Conservation (phyloP, 1,140 invertebrate species). For the Hormaphis cornu region DNA sequence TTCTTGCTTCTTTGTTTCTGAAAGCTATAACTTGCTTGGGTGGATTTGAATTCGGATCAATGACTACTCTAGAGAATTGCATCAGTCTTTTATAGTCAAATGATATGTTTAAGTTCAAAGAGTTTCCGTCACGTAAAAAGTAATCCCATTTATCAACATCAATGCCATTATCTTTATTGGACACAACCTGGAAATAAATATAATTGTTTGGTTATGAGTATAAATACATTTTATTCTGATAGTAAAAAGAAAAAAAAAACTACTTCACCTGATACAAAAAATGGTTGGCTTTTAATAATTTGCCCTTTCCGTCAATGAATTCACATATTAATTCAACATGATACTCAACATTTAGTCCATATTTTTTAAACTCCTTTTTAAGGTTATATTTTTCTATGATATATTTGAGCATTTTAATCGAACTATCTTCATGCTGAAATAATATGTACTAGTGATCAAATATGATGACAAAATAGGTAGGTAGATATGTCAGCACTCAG, state of each 20-base stretch:
- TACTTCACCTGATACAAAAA: slow-evolving; percentile 44
- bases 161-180: slow-evolving; percentile 52
- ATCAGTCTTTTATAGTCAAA: slow-evolving; percentile 37
- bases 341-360: slow-evolving; percentile 31
- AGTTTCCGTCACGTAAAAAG: slow-evolving; percentile 49
- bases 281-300: slow-evolving; percentile 37
- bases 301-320: slow-evolving; percentile 42
- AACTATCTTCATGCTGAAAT: slow-evolving; percentile 46
- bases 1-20: slow-evolving; percentile 35
- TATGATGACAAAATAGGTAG: no score
- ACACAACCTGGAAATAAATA: slow-evolving; percentile 49
- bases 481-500: no score
- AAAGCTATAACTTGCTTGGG: slow-evolving; percentile 34
- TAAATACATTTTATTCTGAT: background rate
- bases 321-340: slow-evolving; percentile 44
- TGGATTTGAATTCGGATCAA: background rate
- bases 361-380: slow-evolving; percentile 38
- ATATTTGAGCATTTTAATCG: slow-evolving; percentile 44
- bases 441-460: slow-evolving; percentile 16
- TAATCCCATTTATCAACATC: slow-evolving; percentile 70
- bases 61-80: slow-evolving; percentile 33
- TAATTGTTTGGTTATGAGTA: background rate
- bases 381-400: slow-evolving; percentile 43
- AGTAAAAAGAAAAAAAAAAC: background rate
- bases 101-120: slow-evolving; percentile 35